Evolutionary conservation across 2,113 vertebrate genomes (phyloP).

Genomic region (Sterrhoptilus dennistouni): DNA sequence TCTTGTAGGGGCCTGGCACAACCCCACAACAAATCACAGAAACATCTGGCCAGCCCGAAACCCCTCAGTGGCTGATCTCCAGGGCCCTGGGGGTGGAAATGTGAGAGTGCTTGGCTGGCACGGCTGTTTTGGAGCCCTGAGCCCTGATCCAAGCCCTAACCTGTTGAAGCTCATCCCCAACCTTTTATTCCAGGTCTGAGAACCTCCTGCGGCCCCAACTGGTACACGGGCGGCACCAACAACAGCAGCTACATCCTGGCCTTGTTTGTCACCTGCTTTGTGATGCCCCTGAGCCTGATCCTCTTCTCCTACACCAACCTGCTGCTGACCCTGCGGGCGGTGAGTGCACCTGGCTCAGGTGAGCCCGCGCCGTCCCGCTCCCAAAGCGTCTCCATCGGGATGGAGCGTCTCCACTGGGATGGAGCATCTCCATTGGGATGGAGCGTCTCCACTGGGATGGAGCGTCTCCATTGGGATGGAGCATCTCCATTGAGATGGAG

Average conservation of each 20-base stretch:
- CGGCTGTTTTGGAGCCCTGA: accelerated
- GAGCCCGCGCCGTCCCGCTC: accelerated
- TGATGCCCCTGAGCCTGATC: conserved; percentile 65
- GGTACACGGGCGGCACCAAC: conserved; percentile 60
- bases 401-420: too few relatives aligned
- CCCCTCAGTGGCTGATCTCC: accelerated
- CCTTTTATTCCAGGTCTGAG: conserved; percentile 46
- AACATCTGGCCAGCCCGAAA: not conserved
- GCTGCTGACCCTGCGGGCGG: conserved; percentile 56
- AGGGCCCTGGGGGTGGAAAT: not conserved
- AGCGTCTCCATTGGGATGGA: too few relatives aligned
- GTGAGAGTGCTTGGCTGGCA: not conserved
- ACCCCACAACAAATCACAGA: accelerated
- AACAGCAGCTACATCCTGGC: conserved; percentile 71
- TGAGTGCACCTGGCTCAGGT: not conserved
- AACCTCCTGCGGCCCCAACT: conserved; percentile 71
- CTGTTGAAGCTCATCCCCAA: not conserved
- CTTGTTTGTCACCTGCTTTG: conserved; percentile 68
- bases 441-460: too few relatives aligned
- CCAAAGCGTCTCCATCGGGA: accelerated
- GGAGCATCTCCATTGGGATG: too few relatives aligned
- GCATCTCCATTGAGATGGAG: too few relatives aligned
- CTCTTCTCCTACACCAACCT: conserved; percentile 73
- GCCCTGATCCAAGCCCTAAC: accelerated
- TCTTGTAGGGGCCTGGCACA: accelerated